phyloP scores from a whole-genome alignment of 2,113 vertebrate genomes.

The Symphodus melops region DNA sequence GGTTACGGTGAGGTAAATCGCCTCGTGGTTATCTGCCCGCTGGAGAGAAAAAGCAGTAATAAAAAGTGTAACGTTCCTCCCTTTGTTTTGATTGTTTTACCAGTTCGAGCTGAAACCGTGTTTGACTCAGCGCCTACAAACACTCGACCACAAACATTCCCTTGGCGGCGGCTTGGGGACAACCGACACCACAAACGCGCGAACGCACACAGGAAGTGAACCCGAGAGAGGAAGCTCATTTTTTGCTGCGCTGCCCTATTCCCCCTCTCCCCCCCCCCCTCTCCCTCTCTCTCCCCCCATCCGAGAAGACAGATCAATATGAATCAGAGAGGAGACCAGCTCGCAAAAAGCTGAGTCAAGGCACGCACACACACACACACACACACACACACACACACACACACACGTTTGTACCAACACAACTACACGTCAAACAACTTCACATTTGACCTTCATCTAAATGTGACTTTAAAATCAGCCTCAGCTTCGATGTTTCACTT shows the following conservation, averaged over 20 bases:
- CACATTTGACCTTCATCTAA: neutral
- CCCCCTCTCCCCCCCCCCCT: no score
- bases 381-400: conserved; percentile 9
- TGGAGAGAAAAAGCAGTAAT: neutral
- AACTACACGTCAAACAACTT: neutral
- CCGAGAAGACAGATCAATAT: conserved; percentile 57
- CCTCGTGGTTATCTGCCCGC: no score
- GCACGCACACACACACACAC: conserved; percentile 11
- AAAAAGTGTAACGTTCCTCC: neutral
- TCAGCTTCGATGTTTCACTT: no score
- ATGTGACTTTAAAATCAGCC: no score
- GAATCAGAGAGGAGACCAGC: conserved; percentile 38
- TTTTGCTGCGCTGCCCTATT: conserved; percentile 61
- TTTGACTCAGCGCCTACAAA: conserved; percentile 68
- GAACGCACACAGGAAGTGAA: conserved; percentile 62
- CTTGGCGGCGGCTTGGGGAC: conserved; percentile 22
- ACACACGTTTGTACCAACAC: neutral
- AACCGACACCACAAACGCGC: conserved; percentile 48
- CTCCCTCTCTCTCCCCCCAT: no score
- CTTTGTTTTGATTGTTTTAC: conserved; percentile 48
- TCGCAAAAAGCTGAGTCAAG: conserved; percentile 74
- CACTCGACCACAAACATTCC: conserved; percentile 72
- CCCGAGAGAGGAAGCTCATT: conserved; percentile 63
- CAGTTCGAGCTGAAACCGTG: conserved; percentile 55
- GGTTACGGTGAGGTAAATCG: neutral